These are phyloP conservation scores for Probosciger aterrimus DNA, from an alignment of 2,113 vertebrate genomes.

Conservation along the genomic window DNA sequence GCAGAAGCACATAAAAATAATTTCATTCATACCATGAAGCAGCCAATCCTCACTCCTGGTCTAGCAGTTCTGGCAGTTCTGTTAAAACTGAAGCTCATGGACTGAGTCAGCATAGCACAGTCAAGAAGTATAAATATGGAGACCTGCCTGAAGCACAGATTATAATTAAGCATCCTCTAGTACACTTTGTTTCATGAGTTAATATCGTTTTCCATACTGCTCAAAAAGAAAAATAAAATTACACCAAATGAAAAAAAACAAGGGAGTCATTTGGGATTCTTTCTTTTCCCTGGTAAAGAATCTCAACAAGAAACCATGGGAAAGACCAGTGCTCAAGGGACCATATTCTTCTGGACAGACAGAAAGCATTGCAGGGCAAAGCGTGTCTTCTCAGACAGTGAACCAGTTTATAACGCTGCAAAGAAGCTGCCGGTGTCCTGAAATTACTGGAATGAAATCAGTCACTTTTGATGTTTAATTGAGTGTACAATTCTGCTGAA, in stretches of 20 bases:
- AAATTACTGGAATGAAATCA: conserved; percentile 3
- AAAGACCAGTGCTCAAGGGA: not conserved
- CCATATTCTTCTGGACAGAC: not conserved
- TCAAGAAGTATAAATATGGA: not conserved
- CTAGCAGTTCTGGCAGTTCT: conserved; percentile 31
- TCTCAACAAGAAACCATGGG: not conserved
- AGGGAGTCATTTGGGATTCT: not conserved
- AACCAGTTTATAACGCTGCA: not conserved
- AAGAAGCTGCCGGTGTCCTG: not conserved
- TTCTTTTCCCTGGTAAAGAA: not conserved
- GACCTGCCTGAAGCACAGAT: conserved; percentile 1
- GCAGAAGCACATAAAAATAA: not conserved
- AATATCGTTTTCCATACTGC: not conserved
- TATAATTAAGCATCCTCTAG: conserved; percentile 12
- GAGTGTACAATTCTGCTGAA: not conserved
- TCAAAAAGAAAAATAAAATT: not conserved
- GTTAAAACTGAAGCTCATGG: not conserved
- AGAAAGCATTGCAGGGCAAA: not conserved
- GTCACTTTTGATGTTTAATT: not conserved
- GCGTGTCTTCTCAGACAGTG: not conserved
- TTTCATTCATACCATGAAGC: not conserved
- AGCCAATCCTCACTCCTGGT: not conserved
- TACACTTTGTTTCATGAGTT: not conserved
- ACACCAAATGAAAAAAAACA: not conserved
- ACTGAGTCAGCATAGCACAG: not conserved